These are phyloP conservation scores for Cephus nigrinus DNA, from an alignment of 2,888 invertebrate genomes.

Conservation along the genomic window DNA sequence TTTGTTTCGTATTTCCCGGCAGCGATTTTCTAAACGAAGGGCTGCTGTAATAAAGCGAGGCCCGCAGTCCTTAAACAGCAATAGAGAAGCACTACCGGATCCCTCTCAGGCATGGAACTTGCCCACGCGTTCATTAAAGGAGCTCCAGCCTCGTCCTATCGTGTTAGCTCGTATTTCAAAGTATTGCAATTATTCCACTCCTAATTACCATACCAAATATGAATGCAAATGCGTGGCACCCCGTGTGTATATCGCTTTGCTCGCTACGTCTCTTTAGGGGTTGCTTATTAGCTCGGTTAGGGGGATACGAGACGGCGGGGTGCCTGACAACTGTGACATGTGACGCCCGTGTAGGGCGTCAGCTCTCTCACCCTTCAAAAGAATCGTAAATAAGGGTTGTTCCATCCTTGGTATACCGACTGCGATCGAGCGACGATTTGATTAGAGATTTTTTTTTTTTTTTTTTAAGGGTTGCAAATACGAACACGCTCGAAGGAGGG, in stretches of 20 bases:
- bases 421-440: slow-evolving; percentile 53
- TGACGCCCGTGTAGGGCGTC: slow-evolving; percentile 49
- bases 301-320: slow-evolving; percentile 46
- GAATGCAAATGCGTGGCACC: slow-evolving; percentile 53
- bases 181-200: slow-evolving; percentile 54
- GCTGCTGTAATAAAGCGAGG: background rate
- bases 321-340: slow-evolving; percentile 44
- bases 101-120: background rate
- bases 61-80: background rate
- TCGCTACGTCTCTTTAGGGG: slow-evolving; percentile 52
- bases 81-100: background rate
- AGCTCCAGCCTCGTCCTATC: slow-evolving; percentile 25
- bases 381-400: slow-evolving; percentile 55
- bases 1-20: background rate
- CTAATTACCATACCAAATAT: slow-evolving; percentile 64
- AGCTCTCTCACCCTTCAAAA: slow-evolving; percentile 36
- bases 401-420: slow-evolving; percentile 34
- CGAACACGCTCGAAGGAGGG: background rate
- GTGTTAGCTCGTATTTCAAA: slow-evolving; percentile 28
- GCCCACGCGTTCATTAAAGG: slow-evolving; percentile 18
- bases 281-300: slow-evolving; percentile 62
- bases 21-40: background rate
- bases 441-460: slow-evolving; percentile 29
- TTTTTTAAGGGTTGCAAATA: background rate
- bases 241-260: slow-evolving; percentile 41